Base-by-base conservation (phyloP, 2,888 invertebrate genomes). In the Ferrisia virgata region DNA sequence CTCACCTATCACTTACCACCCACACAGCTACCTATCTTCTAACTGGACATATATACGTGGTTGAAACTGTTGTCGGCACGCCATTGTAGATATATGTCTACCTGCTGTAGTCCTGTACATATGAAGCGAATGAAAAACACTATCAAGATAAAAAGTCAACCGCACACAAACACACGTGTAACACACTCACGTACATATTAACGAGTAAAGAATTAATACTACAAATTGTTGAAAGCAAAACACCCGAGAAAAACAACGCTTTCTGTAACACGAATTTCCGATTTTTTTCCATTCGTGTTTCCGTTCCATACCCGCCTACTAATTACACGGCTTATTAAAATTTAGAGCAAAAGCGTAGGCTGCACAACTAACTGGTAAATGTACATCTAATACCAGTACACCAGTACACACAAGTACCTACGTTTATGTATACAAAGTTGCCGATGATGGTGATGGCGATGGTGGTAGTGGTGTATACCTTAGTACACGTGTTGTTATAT, bases 281-380 rank as follows among this genome's bases (percentile, higher is more conserved):
- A 64, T 64, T 64, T 64, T n/a, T 64, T 64, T 64, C 31, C 64
- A 64, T 53, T 53, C 53, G 53, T 64, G 64, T 64, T 64, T 28
- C 64, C 64, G 64, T 28, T 28, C 25, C 64, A 15, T 15, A 64
- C 28, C 64, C 64, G 64, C 64, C 64, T 64, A 64, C 64, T 28
- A 64, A 64, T 64, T 64, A 64, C 64, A 64, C 64, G 64, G 64
- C 8, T 64, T 64, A 64, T 64, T 64, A 64, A 64, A 64, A 64
- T 64, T 64, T 64, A 64, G 31, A 64, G 15, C 64, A 31, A 64
- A 53, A 64, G 64, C 64, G 28, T n/a, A n/a, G n/a, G n/a, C n/a
- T n/a, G n/a, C n/a, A n/a, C n/a, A n/a, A n/a, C n/a, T n/a, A n/a
- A n/a, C n/a, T n/a, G n/a, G n/a, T n/a, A n/a, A n/a, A n/a, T n/a